phyloP scores from a whole-genome alignment of 2,113 vertebrate genomes.

The Gila orcuttii region DNA sequence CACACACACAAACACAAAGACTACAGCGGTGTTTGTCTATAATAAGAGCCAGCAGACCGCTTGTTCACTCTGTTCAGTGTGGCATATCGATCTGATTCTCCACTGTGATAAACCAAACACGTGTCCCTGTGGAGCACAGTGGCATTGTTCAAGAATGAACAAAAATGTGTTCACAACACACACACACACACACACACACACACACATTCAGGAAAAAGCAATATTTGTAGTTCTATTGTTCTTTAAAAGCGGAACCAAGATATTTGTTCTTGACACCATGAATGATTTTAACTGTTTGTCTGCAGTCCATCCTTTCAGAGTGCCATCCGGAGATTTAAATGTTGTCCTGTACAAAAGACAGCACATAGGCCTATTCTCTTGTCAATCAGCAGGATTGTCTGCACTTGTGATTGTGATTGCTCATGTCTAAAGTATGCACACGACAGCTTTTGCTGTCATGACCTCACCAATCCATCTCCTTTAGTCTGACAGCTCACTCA shows the following conservation, averaged over 20 bases:
- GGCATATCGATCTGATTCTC: constrained; percentile 39
- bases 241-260: background rate
- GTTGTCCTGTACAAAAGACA: background rate
- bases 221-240: background rate
- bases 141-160: constrained; percentile 32
- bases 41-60: constrained; percentile 21
- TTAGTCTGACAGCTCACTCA: constrained; percentile 16
- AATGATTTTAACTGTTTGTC: background rate
- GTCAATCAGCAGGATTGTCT: constrained; percentile 10
- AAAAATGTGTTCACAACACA: background rate
- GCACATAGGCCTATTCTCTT: constrained; percentile 25
- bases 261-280: background rate
- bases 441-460: constrained; percentile 7
- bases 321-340: background rate
- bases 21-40: background rate
- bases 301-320: background rate
- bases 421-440: constrained; percentile 21
- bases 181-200: background rate
- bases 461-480: background rate
- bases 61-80: constrained; percentile 32
- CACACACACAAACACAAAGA: background rate
- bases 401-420: constrained; percentile 8
- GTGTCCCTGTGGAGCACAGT: constrained; percentile 12
- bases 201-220: too few species aligned
- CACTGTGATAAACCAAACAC: constrained; percentile 34